phyloP scores from a whole-genome alignment of 2,113 vertebrate genomes.

The Eidolon helvum region DNA sequence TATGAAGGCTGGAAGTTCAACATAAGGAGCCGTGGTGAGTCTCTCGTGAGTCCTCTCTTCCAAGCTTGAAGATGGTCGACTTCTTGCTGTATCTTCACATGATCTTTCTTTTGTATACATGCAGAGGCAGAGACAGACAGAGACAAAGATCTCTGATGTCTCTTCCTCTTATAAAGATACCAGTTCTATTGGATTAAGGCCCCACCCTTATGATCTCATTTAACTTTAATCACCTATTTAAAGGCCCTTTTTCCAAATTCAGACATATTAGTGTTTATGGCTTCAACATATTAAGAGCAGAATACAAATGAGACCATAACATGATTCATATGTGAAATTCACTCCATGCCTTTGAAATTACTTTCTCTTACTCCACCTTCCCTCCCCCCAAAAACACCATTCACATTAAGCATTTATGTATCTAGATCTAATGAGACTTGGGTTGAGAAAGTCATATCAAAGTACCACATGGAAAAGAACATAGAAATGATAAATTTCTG shows the following conservation, averaged over 20 bases:
- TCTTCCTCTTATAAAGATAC: neutral
- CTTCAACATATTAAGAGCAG: neutral
- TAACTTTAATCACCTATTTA: neutral
- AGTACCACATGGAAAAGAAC: neutral
- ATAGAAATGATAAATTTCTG: neutral
- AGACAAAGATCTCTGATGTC: neutral
- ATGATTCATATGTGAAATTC: neutral
- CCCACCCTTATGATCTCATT: neutral
- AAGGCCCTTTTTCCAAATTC: neutral
- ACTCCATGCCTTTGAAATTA: neutral
- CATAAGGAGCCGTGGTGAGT: neutral
- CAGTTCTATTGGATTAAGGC: neutral
- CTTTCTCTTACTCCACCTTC: neutral
- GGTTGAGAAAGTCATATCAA: neutral
- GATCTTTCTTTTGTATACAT: neutral
- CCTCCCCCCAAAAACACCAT: neutral
- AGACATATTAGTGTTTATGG: neutral
- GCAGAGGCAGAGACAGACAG: neutral
- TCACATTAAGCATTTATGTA: neutral
- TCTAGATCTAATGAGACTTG: neutral
- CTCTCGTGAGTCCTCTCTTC: neutral
- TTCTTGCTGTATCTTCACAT: neutral
- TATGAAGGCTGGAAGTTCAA: neutral
- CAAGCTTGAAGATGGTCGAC: neutral
- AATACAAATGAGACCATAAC: neutral